Conservation (phyloP, 1,140 invertebrate genomes). For the Macrocentrus cingulum region DNA sequence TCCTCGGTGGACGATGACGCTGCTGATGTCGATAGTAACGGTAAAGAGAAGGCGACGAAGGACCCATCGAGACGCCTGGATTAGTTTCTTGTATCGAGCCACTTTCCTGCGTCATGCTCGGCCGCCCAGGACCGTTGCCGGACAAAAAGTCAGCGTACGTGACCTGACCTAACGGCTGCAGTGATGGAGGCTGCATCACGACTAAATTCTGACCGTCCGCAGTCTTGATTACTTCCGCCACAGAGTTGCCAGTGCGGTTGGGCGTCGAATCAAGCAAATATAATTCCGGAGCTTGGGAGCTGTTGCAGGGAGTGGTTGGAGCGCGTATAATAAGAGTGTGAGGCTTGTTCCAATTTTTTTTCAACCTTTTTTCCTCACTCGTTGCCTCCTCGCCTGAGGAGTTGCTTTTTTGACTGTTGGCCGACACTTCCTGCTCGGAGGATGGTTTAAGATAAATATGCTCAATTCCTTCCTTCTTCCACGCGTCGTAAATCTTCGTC, state of each 20-base stretch:
- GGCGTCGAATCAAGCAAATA: too few relatives aligned
- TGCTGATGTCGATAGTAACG: conserved; percentile 8
- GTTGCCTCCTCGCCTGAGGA: background rate
- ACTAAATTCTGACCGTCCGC: conserved; percentile 12
- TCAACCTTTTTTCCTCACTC: background rate
- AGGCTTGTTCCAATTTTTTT: background rate
- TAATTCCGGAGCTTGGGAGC: background rate
- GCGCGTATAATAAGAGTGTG: conserved; percentile 9
- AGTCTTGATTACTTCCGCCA: background rate
- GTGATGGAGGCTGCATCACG: conserved; percentile 20
- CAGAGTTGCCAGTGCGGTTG: background rate
- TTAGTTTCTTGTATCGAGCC: conserved; percentile 3
- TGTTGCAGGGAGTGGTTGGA: background rate
- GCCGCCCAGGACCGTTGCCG: background rate
- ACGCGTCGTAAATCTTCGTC: conserved; percentile 1
- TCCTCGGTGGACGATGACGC: background rate
- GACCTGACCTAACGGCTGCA: conserved; percentile 20
- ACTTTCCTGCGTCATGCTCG: conserved; percentile 23
- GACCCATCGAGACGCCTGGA: background rate
- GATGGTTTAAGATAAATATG: background rate
- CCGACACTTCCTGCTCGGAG: background rate
- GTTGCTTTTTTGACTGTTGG: background rate
- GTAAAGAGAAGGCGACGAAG: background rate
- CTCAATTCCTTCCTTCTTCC: conserved; percentile 7
- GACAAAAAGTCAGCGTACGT: conserved; percentile 24